Base-by-base conservation (phyloP, 1,140 invertebrate genomes). In the Papilio helenus region DNA sequence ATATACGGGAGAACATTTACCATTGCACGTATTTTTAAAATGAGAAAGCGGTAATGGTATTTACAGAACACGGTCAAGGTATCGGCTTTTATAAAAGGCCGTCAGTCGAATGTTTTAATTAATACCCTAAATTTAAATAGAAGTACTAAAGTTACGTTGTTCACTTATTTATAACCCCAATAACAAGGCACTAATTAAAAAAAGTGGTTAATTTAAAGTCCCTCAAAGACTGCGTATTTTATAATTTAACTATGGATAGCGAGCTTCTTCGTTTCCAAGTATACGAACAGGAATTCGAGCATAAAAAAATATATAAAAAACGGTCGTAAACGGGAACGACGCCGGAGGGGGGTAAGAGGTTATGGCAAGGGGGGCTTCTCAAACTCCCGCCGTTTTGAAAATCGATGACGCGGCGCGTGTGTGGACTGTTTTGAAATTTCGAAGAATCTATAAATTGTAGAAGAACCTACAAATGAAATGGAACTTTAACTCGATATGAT, bases 351-450 rank as follows among this genome's bases (percentile, higher is more conserved):
- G 82, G 81, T 3, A 68, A 4, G 77, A 14, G 51, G 44, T 23
- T 42, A 51, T 65, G 72, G 72, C 71, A 72, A 42, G 80, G 82
- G 82, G 74, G 79, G 80, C 55, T 81, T 78, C 81, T 80, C 79
- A 80, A 85, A 86, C 81, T 86, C 81, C 79, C 79, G 80, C 80
- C 85, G 85, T 93, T 93, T 92, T 88, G 86, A 93, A 93, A 93
- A 93, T 93, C 91, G 91, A 93, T 93, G 86, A 89, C 86, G 80
- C 85, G 86, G 87, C 90, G 88, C 89, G 90, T 91, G 87, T 91
- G 89, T 92, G 89, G 82, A 89, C 83, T 85, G 90, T 92, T 92
- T 92, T 90, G 89, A 87, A 68, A 90, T 90, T 93, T 92, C 87
- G 85, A 92, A 91, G 86, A 85, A 86, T 84, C 82, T 84, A 90